These are phyloP conservation scores for Zaprionus africanus DNA, from an alignment of 1,140 invertebrate genomes.

Conservation along the genomic window DNA sequence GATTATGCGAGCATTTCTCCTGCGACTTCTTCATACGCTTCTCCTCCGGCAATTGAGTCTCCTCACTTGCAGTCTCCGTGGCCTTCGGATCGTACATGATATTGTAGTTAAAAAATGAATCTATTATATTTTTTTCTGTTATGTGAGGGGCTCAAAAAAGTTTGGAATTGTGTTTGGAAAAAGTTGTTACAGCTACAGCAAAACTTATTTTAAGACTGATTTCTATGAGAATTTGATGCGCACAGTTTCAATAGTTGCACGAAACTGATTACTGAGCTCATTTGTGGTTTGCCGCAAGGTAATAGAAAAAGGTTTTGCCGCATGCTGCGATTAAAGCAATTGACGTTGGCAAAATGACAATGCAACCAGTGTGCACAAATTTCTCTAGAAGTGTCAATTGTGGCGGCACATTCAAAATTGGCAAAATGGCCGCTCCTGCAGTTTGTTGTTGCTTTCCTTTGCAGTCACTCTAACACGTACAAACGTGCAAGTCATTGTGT, in stretches of 20 bases:
- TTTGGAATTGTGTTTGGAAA: background rate
- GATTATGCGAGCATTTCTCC: background rate
- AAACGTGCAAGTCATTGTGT: no score
- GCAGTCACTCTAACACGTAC: background rate
- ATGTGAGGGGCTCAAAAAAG: background rate
- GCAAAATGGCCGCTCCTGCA: background rate
- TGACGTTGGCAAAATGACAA: background rate
- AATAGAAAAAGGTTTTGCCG: background rate
- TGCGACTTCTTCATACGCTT: background rate
- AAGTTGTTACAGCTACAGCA: background rate
- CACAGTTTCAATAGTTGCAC: background rate
- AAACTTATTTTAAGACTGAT: background rate
- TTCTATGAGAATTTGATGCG: background rate
- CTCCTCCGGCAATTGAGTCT: background rate
- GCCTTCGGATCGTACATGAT: slow-evolving; percentile 2
- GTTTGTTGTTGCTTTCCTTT: background rate
- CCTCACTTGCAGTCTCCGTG: background rate
- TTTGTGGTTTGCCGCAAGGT: background rate
- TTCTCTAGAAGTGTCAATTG: background rate
- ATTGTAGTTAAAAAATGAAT: background rate
- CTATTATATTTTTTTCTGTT: background rate
- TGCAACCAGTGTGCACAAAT: background rate
- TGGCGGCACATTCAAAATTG: background rate
- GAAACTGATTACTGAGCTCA: background rate
- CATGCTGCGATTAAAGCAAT: background rate